Evolutionary conservation across 2,888 invertebrate genomes (phyloP), one percentile per base, ranked within the genome.

Genomic region (Carabus problematicus): DNA sequence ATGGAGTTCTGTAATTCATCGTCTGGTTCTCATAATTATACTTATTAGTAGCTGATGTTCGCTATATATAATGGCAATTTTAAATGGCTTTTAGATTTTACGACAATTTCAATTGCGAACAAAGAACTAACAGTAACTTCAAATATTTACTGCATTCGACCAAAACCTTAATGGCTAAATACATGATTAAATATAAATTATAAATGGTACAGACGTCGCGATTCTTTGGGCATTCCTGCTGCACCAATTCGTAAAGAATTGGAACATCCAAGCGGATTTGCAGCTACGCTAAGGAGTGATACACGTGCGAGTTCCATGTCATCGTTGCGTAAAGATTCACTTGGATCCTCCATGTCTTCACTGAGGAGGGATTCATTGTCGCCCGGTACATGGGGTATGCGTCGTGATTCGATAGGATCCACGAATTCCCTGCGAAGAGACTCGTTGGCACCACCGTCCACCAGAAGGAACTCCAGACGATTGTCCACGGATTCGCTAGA

Each of bases 401-500:
- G 69, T 9, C 19, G 69, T 14, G 60, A 61, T 45, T 63, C 77
- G 9, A 61, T 78, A 41, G 77, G 75, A 4, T 79, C 81, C 3
- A 78, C 75, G 43, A 77, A 77, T 11, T 79, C 79, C 1, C 71
- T 80, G 41, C 73, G 77, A 40, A 75, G 79, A 12, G 82, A 82
- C 71, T 79, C 77, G 8, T 18, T 61, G 16, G 69, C 61, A 9
- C 71, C 70, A 52, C 60, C 71, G 56, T 54, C 74, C n/a, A 84
- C 86, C 74, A 85, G 88, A 75, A 80, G 84, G 56, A 84, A 79
- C 55, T 78, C 79, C 70, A 75, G 85, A 70, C 81, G 86, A 70
- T 85, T 85, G 66, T 91, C 91, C 0, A 88, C 89, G 43, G 91
- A 92, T 79, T 91, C 91, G 0, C 79, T 92, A 79, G 91, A 91